Base-by-base conservation (phyloP, 2,888 invertebrate genomes). In the Nomada fucata region DNA sequence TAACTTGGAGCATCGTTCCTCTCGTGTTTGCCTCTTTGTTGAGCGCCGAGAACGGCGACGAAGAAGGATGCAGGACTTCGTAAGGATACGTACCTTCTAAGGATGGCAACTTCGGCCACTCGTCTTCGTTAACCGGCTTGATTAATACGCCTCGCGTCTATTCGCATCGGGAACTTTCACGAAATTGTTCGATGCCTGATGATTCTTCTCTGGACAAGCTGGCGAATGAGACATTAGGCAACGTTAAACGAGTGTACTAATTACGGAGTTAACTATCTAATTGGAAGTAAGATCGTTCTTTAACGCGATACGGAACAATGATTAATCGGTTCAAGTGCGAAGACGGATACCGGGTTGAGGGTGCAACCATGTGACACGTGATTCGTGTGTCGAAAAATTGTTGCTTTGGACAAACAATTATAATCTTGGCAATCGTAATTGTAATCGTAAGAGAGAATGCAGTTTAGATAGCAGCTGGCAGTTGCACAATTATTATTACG, bases 121-220 rank as follows among this genome's bases (percentile, higher is more conserved):
- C 76, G 64, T 72, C 76, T 80, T 82, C 81, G 71, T 82, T 81
- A 82, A 82, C 76, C 53, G 71, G 68, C 71, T 82, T 72, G 76
- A 82, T 80, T 82, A 81, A 80, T 80, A 75, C 75, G 47, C 52
- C 47, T 71, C 68, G 53, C 50, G n/a, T 69, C 60, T 68, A 20
- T 69, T 81, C 71, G 64, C 52, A 60, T 76, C 23, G 72, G 61
- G 59, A 61, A 81, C 82, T 82, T 82, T 82, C 81, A 72, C 76
- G 74, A 80, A 76, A 82, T 80, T 76, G 64, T 80, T 80, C 57
- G 59, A 80, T 36, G 59, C 47, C n/a, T 36, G 23, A 36, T 52
- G 47, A 69, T 72, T 73, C 72, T 68, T 79, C 80, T 18, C 47
- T 65, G 11, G 44, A 50, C 69, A 42, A 36, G 18, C 0, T 65